phyloP scores from a whole-genome alignment of 2,888 invertebrate species.

The Eueremaeus valkanovi region DNA sequence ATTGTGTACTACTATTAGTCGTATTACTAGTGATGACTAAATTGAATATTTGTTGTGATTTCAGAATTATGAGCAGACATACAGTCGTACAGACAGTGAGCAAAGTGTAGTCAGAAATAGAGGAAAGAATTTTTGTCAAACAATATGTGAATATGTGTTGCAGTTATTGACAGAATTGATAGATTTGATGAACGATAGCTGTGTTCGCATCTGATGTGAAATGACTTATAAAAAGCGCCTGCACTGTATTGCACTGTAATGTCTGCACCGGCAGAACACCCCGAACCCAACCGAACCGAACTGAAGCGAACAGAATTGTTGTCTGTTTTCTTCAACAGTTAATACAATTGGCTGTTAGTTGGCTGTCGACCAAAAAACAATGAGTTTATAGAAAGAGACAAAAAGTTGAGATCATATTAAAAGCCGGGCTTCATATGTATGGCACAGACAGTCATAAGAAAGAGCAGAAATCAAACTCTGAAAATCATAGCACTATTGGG shows the following conservation, averaged over 20 bases:
- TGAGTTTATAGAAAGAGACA: not conserved
- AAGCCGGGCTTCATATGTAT: not conserved
- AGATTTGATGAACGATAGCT: not conserved
- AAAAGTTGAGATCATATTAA: not conserved
- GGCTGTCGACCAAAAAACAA: conserved; percentile 6
- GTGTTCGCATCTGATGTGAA: not conserved
- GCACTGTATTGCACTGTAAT: not conserved
- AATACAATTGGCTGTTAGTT: conserved; percentile 4
- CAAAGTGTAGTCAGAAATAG: not conserved
- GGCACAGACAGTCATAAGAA: not conserved
- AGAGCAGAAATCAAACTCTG: not conserved
- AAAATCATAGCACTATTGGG: conserved; percentile 13
- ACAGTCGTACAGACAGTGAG: not conserved
- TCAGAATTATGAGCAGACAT: not conserved
- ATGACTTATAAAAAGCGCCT: no score
- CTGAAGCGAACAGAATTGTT: not conserved
- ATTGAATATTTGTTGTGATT: not conserved
- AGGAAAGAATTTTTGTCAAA: not conserved
- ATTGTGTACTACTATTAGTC: not conserved
- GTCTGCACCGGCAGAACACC: not conserved
- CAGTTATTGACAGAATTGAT: not conserved
- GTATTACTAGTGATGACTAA: not conserved
- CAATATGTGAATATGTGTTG: not conserved
- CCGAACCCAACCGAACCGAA: no score
- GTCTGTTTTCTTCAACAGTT: no score